Base-by-base conservation (phyloP, 2,888 invertebrate genomes). In the Callimorpha dominula region DNA sequence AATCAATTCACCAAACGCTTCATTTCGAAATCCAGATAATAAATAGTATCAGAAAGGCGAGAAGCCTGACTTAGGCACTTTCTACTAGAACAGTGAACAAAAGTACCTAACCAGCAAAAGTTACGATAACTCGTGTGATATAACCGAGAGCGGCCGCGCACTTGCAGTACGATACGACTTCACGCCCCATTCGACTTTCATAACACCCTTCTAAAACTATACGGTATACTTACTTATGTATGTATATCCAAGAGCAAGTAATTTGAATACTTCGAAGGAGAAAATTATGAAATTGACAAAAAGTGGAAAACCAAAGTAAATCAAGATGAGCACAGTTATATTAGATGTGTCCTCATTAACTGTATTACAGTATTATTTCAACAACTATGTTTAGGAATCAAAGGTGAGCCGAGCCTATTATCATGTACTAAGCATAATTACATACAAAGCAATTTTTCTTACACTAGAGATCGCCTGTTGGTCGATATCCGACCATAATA, bases 91-190 rank as follows among this genome's bases (percentile, higher is more conserved):
- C 89, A 89, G 88, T 87, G 84, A 87, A 90, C 89, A 90, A 91
- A 90, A 90, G 90, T 89, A 60, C 68, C 43, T 57, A 90, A 91
- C 88, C 88, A 91, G 92, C 92, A 91, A 91, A 91, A 94, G 92
- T 92, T 92, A 92, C 93, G 92, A 93, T 93, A 91, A 88, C 90
- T 91, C 85, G 86, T 86, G 90, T 94, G 94, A 94, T 93, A 94
- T 94, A 94, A 94, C 89, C 83, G 85, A 85, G 76, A 80, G 77
- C 82, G 78, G 80, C 76, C 84, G 87, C 85, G 83, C 79, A 81
- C 80, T 83, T 87, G 87, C 88, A 83, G 84, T 86, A 81, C 85
- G 83, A 84, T 84, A 81, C 84, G 87, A 89, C 90, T 91, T 90
- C 88, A 90, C 88, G 90, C 88, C 87, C 86, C 88, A 88, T 87